Base-by-base conservation (phyloP, 1,140 invertebrate genomes). In the Berghia stephanieae region DNA sequence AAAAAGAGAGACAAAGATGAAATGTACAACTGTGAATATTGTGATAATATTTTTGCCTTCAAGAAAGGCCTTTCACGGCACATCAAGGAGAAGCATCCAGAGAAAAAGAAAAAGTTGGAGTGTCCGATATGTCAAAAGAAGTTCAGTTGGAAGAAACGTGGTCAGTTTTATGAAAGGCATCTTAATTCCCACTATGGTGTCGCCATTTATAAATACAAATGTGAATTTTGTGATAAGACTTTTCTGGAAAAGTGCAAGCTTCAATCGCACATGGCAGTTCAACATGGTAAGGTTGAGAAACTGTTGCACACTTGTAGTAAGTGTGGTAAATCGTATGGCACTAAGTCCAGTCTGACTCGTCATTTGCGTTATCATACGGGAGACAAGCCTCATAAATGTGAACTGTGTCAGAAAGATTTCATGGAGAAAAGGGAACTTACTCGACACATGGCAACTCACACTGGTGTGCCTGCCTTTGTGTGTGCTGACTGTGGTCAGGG, bases 241-340 rank as follows among this genome's bases (percentile, higher is more conserved):
- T 80, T 80, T 40, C 79, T 78, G 6, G 71, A 75, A 36, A 78
- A 75, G 21, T 73, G 70, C 34, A 78, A 77, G 66, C 72, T 75
- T 1, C 10, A 31, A 21, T 46, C 70, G 0, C 79, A 80, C 44
- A 52, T 74, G 57, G 46, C 66, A 1, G 44, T 46, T 8, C 79
- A 80, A 57, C 69, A 57, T 36, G 38, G 46, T 6, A 67, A 77
- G 16, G n/a, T n/a, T n/a, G n/a, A n/a, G n/a, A n/a, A n/a, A n/a
- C 75, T 42, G 21, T 27, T 69, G 5, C 52, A 77, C n/a, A 60
- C 44, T 3, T 80, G 79, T 31, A 8, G 36, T 2, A n/a, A 43
- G 21, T 80, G 79, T 40, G 72, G 71, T 10, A 78, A 76, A n/a
- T 36, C 31, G 0, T 80, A 78, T 71, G 66, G 38, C 40, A 78